Percentiles rank a stretch among this genome's conserved stretches.
These are phyloP conservation scores for Setipinna tenuifilis DNA, from an alignment of 2,797 vertebrate genomes.

Conservation along the genomic window DNA sequence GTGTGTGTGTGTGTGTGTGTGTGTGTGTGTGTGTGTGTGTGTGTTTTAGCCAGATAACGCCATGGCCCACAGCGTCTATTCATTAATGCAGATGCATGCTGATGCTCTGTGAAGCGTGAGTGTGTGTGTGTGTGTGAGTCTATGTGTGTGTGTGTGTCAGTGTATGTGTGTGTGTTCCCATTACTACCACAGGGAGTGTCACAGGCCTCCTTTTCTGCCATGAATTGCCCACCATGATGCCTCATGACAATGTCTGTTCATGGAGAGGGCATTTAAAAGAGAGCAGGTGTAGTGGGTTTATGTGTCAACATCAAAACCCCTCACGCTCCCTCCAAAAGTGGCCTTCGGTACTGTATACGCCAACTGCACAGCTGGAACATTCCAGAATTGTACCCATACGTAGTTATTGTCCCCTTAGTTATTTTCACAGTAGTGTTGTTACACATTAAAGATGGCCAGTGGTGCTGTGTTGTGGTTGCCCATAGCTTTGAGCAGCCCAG, in stretches of 20 bases:
- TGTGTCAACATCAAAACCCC: neutral
- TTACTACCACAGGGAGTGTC: neutral
- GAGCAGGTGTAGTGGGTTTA: neutral
- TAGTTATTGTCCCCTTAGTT: neutral
- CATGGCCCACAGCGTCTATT: neutral
- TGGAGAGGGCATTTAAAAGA: neutral
- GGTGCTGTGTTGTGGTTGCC: neutral
- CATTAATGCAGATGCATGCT: slow-evolving; percentile 12
- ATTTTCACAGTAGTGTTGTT: neutral
- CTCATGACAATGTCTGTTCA: slow-evolving; percentile 2
- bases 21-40: slow-evolving; percentile 1
- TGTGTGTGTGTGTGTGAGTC: slow-evolving; percentile 11
- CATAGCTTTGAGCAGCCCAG: neutral
- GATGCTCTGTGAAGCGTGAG: slow-evolving; percentile 20
- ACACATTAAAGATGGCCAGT: neutral
- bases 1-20: slow-evolving; percentile 8
- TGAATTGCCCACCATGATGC: neutral
- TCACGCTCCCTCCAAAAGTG: neutral
- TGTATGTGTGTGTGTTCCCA: neutral
- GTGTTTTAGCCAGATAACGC: neutral
- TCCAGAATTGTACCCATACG: neutral
- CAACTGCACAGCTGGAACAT: neutral
- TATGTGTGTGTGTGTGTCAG: slow-evolving; percentile 31
- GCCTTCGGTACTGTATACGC: neutral
- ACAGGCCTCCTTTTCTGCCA: neutral